These are phyloP conservation scores for Halocaridina rubra DNA, from an alignment of 2,888 invertebrate species.

Conservation along the genomic window DNA sequence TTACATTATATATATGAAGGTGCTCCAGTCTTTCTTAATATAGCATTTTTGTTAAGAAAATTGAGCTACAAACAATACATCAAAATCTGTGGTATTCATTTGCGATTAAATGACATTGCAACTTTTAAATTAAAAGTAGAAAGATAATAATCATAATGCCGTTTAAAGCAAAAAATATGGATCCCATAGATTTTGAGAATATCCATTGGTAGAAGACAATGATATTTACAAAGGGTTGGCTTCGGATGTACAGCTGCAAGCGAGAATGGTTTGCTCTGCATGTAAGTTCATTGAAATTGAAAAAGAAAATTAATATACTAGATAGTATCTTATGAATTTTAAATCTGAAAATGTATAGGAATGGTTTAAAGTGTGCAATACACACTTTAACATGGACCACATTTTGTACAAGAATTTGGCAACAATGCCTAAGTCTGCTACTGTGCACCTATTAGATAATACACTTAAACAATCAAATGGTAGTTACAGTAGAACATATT, in stretches of 20 bases:
- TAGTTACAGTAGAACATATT: conserved; percentile 49
- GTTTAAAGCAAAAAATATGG: not conserved
- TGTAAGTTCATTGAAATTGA: conserved; percentile 10
- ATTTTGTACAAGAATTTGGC: conserved; percentile 58
- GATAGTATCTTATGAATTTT: conserved; percentile 28
- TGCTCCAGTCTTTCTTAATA: conserved; percentile 29
- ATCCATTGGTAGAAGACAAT: not conserved
- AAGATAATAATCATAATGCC: not conserved
- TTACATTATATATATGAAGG: conserved; percentile 32
- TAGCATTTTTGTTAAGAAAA: not conserved
- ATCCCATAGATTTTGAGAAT: not conserved
- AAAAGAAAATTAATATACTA: conserved; percentile 6
- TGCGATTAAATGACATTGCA: not conserved
- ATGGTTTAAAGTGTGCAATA: conserved; percentile 52
- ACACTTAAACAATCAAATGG: conserved; percentile 56
- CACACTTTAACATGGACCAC: conserved; percentile 50
- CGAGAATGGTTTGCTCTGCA: not conserved
- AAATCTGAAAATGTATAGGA: conserved; percentile 32
- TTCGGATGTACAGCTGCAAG: conserved; percentile 9
- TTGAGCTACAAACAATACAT: no score
- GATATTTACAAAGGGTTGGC: not conserved
- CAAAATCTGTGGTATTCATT: not conserved
- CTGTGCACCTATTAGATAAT: conserved; percentile 54
- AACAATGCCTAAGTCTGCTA: conserved; percentile 54
- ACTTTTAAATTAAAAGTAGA: not conserved